Evolutionary conservation across 2,797 vertebrate genomes (phyloP).

Genomic region (Hippocampus kuda): DNA sequence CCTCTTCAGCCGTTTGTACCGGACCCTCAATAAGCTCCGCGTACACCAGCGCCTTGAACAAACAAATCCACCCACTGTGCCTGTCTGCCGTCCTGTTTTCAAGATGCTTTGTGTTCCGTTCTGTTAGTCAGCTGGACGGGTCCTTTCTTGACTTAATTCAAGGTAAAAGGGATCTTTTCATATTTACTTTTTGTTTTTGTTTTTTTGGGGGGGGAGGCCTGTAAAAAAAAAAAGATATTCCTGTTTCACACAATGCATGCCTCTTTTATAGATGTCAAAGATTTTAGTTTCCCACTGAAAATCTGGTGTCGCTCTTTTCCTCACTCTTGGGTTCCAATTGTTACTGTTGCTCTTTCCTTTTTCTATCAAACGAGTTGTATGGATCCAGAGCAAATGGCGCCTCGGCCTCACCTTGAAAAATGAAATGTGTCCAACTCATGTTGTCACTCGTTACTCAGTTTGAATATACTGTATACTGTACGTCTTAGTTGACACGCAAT

Average conservation of each 20-base stretch:
- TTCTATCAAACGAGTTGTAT: background rate
- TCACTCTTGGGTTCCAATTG: background rate
- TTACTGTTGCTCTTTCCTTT: background rate
- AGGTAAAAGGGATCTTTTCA: conserved; percentile 3
- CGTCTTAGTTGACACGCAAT: too few species aligned
- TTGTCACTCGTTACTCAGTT: background rate
- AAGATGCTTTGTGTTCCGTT: background rate
- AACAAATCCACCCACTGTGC: background rate
- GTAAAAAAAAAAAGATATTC: background rate
- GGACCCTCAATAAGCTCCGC: background rate
- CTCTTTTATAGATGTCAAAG: too few species aligned
- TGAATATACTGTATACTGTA: too few species aligned
- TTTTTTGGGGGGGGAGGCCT: too few species aligned
- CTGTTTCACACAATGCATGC: background rate
- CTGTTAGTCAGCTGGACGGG: background rate
- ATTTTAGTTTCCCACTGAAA: background rate
- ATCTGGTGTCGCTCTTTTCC: background rate
- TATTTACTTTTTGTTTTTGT: background rate
- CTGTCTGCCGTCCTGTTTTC: background rate
- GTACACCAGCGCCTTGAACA: conserved; percentile 3
- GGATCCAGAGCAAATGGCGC: background rate
- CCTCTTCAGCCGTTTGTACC: background rate
- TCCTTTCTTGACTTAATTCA: background rate
- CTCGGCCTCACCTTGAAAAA: background rate
- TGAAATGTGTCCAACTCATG: background rate